A percentile compares a stretch with the other conserved stretches of the same genome.
Conservation (phyloP, 1,140 invertebrate species). For the Plodia interpunctella region DNA sequence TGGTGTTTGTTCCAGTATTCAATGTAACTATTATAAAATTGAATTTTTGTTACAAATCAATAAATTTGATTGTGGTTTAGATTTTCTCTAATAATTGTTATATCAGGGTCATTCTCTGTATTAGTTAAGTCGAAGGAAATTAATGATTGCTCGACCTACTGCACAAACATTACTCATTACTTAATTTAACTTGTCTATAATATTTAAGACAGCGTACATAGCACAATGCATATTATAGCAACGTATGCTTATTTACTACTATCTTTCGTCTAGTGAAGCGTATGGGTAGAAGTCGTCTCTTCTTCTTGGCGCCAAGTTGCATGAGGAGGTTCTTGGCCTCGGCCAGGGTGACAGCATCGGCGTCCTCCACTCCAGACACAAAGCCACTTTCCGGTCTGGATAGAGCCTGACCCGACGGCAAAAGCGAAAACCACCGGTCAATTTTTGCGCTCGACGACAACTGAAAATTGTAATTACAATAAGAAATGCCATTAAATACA, state of each 20-base stretch:
- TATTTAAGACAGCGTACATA: slow-evolving; percentile 22
- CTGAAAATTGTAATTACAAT: slow-evolving; percentile 49
- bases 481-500: no score
- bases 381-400: slow-evolving; percentile 85
- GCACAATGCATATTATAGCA: slow-evolving; percentile 38
- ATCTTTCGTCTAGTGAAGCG: slow-evolving; percentile 79
- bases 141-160: no score
- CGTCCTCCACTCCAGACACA: slow-evolving; percentile 79
- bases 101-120: no score
- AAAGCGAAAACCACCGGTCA: slow-evolving; percentile 84
- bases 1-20: no score
- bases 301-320: slow-evolving; percentile 82
- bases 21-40: no score
- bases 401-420: slow-evolving; percentile 78
- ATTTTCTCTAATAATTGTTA: no score
- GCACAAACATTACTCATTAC: no score
- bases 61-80: no score
- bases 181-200: no score
- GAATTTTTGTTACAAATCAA: no score
- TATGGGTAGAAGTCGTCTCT: slow-evolving; percentile 79
- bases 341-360: slow-evolving; percentile 58
- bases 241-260: slow-evolving; percentile 61
- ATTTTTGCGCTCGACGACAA: slow-evolving; percentile 84
- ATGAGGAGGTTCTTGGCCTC: slow-evolving; percentile 75
- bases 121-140: no score